phyloP scores from a whole-genome alignment of 2,888 invertebrate genomes.

The Trissolcus japonicus region DNA sequence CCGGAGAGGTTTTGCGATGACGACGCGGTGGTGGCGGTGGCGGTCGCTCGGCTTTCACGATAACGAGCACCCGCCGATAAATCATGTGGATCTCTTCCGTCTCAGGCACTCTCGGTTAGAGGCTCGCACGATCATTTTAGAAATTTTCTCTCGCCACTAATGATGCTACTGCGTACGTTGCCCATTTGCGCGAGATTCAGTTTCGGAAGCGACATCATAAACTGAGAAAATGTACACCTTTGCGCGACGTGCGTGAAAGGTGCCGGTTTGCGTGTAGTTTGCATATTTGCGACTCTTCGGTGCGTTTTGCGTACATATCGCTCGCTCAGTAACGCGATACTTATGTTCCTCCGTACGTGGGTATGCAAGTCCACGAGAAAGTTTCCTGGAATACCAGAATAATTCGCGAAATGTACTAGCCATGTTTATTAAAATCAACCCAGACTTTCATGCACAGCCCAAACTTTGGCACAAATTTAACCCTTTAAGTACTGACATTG shows the following conservation, averaged over 20 bases:
- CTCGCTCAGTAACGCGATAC: constrained; percentile 33
- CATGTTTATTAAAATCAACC: constrained; percentile 35
- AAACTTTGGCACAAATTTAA: not conserved
- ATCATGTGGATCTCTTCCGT: constrained; percentile 69
- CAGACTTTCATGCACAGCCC: constrained; percentile 15
- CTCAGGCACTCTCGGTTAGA: constrained; percentile 52
- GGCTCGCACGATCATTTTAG: constrained; percentile 40
- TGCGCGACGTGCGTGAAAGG: constrained; percentile 64
- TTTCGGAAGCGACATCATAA: constrained; percentile 52
- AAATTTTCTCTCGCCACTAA: constrained; percentile 57
- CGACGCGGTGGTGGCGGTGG: constrained; percentile 28
- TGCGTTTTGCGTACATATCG: constrained; percentile 34
- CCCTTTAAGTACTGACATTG: too few relatives aligned
- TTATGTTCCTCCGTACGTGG: constrained; percentile 16
- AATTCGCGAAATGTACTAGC: constrained; percentile 30
- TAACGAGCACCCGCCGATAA: constrained; percentile 72
- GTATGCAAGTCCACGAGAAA: constrained; percentile 33
- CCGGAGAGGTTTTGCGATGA: constrained; percentile 23
- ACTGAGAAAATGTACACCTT: constrained; percentile 54
- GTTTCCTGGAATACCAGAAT: constrained; percentile 35
- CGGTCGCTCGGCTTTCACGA: constrained; percentile 67
- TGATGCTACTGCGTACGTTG: constrained; percentile 51
- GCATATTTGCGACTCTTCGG: constrained; percentile 22
- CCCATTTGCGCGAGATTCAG: constrained; percentile 21
- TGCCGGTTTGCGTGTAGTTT: constrained; percentile 41